Percentiles rank a stretch among this genome's conserved stretches.
Evolutionary conservation across 2,113 vertebrate genomes (phyloP).

Genomic region (Scomber colias): DNA sequence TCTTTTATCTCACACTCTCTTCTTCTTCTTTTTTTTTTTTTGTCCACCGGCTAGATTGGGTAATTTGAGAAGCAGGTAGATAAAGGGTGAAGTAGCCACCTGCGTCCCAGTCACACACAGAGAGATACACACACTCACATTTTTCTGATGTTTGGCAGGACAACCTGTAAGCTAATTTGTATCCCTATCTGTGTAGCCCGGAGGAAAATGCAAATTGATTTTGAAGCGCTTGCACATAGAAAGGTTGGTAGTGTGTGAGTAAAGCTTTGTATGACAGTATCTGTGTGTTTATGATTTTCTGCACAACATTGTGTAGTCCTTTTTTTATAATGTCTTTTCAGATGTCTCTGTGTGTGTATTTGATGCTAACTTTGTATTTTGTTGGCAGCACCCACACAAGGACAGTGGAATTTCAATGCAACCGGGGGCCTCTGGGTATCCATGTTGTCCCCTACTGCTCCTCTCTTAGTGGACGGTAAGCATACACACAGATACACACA

Average conservation of each 20-base stretch:
- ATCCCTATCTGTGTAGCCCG: slow-evolving; percentile 62
- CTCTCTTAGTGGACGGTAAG: slow-evolving; percentile 95
- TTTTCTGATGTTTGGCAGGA: slow-evolving; percentile 44
- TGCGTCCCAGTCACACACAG: slow-evolving; percentile 27
- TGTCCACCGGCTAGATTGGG: slow-evolving; percentile 61
- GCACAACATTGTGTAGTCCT: not conserved
- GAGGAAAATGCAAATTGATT: slow-evolving; percentile 70
- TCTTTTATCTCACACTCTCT: slow-evolving; percentile 57
- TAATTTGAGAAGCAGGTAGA: slow-evolving; percentile 64
- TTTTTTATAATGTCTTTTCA: not conserved
- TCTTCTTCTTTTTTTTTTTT: slow-evolving; percentile 25
- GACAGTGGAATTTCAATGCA: slow-evolving; percentile 89
- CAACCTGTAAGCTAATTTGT: slow-evolving; percentile 73
- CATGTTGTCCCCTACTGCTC: slow-evolving; percentile 95
- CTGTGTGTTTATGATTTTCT: not conserved
- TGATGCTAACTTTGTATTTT: slow-evolving; percentile 15
- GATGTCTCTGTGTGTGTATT: not conserved
- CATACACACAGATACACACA: not conserved
- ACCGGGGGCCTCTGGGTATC: slow-evolving; percentile 92
- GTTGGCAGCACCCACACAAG: slow-evolving; percentile 87
- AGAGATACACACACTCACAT: not conserved
- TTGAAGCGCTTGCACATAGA: slow-evolving; percentile 52
- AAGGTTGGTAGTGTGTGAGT: slow-evolving; percentile 1
- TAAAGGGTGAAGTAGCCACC: slow-evolving; percentile 69
- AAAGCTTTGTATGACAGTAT: not conserved